Conservation (phyloP, 2,888 invertebrate genomes). For the Therioaphis trifolii region DNA sequence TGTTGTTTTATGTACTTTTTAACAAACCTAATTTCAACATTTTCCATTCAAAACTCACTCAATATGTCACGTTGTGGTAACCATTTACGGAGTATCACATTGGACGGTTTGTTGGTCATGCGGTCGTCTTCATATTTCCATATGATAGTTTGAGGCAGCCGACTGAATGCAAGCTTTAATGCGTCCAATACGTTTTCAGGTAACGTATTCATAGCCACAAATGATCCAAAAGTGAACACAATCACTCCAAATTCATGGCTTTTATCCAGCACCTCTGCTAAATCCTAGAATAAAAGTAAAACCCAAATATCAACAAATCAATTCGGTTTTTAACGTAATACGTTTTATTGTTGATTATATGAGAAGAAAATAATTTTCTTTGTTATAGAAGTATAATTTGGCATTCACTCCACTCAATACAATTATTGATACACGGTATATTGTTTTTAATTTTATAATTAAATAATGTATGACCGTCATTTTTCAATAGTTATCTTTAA, state of each 20-base stretch:
- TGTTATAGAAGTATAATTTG: too few relatives aligned
- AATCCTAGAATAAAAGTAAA: slow-evolving; percentile 68
- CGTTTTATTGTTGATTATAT: not conserved
- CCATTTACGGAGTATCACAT: slow-evolving; percentile 76
- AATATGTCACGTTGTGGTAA: slow-evolving; percentile 83
- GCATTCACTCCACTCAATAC: too few relatives aligned
- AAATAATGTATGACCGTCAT: not conserved
- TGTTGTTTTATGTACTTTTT: not conserved
- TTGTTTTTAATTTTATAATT: not conserved
- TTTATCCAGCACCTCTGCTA: slow-evolving; percentile 69
- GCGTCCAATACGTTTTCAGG: slow-evolving; percentile 72
- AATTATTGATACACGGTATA: not conserved
- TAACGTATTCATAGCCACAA: slow-evolving; percentile 76
- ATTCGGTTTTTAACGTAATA: not conserved
- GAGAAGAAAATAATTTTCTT: not conserved
- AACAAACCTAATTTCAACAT: not conserved
- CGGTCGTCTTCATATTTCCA: slow-evolving; percentile 83
- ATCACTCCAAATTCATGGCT: slow-evolving; percentile 72
- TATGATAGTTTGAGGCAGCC: slow-evolving; percentile 77
- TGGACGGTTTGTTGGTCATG: slow-evolving; percentile 73
- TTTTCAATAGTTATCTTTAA: not conserved
- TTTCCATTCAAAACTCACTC: slow-evolving; percentile 72
- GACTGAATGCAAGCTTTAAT: slow-evolving; percentile 74
- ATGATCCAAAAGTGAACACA: slow-evolving; percentile 82
- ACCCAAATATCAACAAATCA: not conserved